Base-by-base conservation (phyloP, 92 coral and sea anemone genomes). In the Palythoa grandiflora region DNA sequence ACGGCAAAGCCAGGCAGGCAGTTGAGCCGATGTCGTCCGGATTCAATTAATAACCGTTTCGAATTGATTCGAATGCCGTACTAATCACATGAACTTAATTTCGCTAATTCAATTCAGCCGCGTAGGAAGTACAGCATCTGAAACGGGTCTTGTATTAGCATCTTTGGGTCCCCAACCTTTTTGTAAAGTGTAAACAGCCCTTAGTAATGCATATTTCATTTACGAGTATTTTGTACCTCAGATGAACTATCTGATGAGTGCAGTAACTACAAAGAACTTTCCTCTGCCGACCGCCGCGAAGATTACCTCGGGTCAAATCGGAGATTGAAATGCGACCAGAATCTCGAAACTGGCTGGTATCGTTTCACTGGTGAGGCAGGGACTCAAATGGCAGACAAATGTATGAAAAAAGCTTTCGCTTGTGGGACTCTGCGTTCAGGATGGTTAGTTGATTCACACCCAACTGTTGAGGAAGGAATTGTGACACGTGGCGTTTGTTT, bases 371-470 rank as follows among this genome's bases (percentile, higher is more conserved):
- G 86, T 6, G 61, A 20, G 19, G 86, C 86, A 38, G 86, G 86
- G 48, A 81, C 86, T 48, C 86, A 81, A 65, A 81, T 81, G 86
- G 63, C 86, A 1, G 65, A 68, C 48, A 63, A 66, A 36, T 81
- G 86, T 36, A 65, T 81, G 76, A 63, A 63, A 63, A 35, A 35
- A 3, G 73, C 61, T 5, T n/a, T 66, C 1, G 86, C 86, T 7
- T 81, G 86, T 51, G 54, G 86, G 13, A 71, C 86, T 12, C 40
- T 81, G 6, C 60, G 61, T 20, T 47, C 86, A 13, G 86, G 86
- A 15, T 81, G 86, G 86, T 74, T 81, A 3, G 86, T 65, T 47
- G 86, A 81, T 44, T 66, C 86, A 9, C 86, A 65, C 75, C 86
- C 86, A 14, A 66, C 86, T 50, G 60, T 81, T 40, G 86, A 66